Conservation (phyloP, 2,888 invertebrate genomes). For the Augiades crinisus region DNA sequence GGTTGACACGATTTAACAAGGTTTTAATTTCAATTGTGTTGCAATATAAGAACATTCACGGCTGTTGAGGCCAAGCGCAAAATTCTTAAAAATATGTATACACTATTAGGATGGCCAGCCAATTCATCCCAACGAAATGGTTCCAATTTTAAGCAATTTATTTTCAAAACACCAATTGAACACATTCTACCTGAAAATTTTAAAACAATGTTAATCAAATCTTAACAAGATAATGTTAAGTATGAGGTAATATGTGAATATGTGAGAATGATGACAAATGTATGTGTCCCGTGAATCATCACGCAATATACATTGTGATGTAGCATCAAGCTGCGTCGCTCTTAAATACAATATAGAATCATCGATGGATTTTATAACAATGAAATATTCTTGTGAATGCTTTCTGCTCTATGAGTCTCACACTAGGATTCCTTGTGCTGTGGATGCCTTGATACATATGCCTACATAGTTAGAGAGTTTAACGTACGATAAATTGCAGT, state of each 20-base stretch:
- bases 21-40: neutral
- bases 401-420: too few relatives aligned
- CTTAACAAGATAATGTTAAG: neutral
- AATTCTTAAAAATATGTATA: too few relatives aligned
- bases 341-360: neutral
- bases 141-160: neutral
- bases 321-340: neutral
- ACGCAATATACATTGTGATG: neutral
- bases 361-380: too few relatives aligned
- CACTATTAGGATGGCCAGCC: too few relatives aligned
- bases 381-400: too few relatives aligned
- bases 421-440: too few relatives aligned
- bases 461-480: too few relatives aligned
- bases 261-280: neutral
- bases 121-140: neutral
- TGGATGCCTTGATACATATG: too few relatives aligned
- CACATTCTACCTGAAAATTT: slow-evolving; percentile 7
- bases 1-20: slow-evolving; percentile 17
- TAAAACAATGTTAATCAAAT: slow-evolving; percentile 7
- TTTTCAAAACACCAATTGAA: neutral
- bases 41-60: neutral
- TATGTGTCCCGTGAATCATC: neutral
- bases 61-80: neutral
- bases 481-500: too few relatives aligned
- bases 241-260: neutral